Percentiles rank a stretch among this genome's conserved stretches.
These are phyloP conservation scores for Papilio polytes DNA, from an alignment of 1,140 invertebrate genomes.

Conservation along the genomic window DNA sequence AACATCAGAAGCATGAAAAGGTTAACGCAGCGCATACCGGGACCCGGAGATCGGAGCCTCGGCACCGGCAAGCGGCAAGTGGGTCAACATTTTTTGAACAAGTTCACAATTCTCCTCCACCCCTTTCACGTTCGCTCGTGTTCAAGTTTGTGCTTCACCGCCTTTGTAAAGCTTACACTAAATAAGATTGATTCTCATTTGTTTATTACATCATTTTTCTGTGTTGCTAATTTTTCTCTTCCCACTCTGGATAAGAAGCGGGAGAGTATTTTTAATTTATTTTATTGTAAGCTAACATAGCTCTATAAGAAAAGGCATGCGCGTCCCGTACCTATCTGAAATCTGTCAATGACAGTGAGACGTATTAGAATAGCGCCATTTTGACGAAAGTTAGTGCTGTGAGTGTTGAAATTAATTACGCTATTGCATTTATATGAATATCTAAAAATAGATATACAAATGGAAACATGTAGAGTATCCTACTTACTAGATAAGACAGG, in stretches of 20 bases:
- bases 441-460: no score
- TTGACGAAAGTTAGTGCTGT: no score
- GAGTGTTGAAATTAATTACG: no score
- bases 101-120: background rate
- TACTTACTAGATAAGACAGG: background rate
- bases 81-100: constrained; percentile 35
- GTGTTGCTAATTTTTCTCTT: background rate
- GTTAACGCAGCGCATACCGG: background rate
- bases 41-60: background rate
- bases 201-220: background rate
- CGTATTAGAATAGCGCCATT: no score
- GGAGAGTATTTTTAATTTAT: background rate
- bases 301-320: no score
- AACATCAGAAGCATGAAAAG: constrained; percentile 5
- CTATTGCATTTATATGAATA: no score
- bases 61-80: background rate
- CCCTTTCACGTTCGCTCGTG: constrained; percentile 25
- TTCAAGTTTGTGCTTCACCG: constrained; percentile 29
- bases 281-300: no score
- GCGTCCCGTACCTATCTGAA: no score
- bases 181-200: constrained; percentile 14
- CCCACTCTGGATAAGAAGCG: background rate
- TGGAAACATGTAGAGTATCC: no score
- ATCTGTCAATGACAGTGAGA: no score
- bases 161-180: constrained; percentile 25